Percentiles rank a stretch among this genome's conserved stretches.
Evolutionary conservation across 2,113 vertebrate species (phyloP).

Genomic region (Thalassoma bifasciatum): DNA sequence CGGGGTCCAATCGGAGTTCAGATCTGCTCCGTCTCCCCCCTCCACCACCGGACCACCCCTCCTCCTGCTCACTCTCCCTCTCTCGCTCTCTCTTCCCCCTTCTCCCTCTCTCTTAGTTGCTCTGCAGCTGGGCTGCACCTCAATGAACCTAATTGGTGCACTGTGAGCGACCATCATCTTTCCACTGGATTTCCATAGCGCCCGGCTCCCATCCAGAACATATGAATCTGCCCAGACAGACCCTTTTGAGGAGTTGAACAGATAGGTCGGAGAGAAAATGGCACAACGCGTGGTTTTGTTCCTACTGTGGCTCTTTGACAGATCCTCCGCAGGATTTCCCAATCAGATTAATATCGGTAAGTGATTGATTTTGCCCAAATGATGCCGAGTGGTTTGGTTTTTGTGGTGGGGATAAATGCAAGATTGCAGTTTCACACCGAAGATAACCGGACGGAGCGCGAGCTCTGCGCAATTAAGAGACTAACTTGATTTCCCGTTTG

Average conservation of each 20-base stretch:
- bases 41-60: neutral
- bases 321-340: constrained; percentile 91
- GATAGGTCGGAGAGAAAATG: constrained; percentile 89
- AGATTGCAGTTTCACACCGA: constrained; percentile 15
- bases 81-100: neutral
- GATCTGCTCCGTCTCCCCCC: constrained; percentile 77
- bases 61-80: neutral
- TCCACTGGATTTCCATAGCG: constrained; percentile 79
- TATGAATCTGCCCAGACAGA: constrained; percentile 86
- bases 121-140: constrained; percentile 82
- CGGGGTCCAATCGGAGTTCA: constrained; percentile 88
- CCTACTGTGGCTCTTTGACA: constrained; percentile 89
- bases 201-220: constrained; percentile 80
- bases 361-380: constrained; percentile 57
- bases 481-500: constrained; percentile 62
- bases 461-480: constrained; percentile 62
- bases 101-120: constrained; percentile 67
- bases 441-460: constrained; percentile 30
- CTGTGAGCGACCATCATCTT: constrained; percentile 81
- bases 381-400: neutral
- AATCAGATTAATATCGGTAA: constrained; percentile 99
- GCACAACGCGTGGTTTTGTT: constrained; percentile 88
- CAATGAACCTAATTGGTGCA: constrained; percentile 84
- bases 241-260: constrained; percentile 87
- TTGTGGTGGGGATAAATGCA: neutral